These are phyloP conservation scores for Geotrupes spiniger DNA, from an alignment of 2,888 invertebrate genomes.

Conservation along the genomic window DNA sequence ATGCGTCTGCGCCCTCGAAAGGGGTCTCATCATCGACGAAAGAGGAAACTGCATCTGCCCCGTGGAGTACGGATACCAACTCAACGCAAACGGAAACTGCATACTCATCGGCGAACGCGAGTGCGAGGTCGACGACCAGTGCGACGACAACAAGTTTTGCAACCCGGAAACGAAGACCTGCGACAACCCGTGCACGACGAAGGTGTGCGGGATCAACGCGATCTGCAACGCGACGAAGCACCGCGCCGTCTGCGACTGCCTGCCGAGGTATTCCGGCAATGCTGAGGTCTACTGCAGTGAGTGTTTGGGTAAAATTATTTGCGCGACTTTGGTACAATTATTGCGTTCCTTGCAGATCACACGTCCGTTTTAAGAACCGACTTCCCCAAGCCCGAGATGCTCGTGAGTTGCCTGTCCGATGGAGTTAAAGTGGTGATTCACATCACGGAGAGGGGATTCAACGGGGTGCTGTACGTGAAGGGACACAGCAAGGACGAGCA, in stretches of 20 bases:
- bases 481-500: constrained; percentile 92
- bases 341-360: no score
- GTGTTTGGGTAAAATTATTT: no score
- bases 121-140: constrained; percentile 71
- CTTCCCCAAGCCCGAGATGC: constrained; percentile 82
- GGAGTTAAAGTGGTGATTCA: constrained; percentile 85
- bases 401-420: constrained; percentile 86
- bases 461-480: constrained; percentile 89
- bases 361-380: constrained; percentile 61
- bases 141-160: constrained; percentile 74
- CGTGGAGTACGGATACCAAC: constrained; percentile 63
- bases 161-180: constrained; percentile 68
- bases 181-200: constrained; percentile 75
- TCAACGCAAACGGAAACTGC: constrained; percentile 62
- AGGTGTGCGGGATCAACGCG: constrained; percentile 73
- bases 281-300: constrained; percentile 71
- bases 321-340: no score
- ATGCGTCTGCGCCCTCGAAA: constrained; percentile 77
- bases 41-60: constrained; percentile 75
- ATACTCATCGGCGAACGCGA: constrained; percentile 52
- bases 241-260: constrained; percentile 73
- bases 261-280: constrained; percentile 73
- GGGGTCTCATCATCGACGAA: constrained; percentile 75
- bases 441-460: constrained; percentile 73
- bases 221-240: constrained; percentile 77